phyloP scores from a whole-genome alignment of 2,113 vertebrate species.

The Gymnorhina tibicen region DNA sequence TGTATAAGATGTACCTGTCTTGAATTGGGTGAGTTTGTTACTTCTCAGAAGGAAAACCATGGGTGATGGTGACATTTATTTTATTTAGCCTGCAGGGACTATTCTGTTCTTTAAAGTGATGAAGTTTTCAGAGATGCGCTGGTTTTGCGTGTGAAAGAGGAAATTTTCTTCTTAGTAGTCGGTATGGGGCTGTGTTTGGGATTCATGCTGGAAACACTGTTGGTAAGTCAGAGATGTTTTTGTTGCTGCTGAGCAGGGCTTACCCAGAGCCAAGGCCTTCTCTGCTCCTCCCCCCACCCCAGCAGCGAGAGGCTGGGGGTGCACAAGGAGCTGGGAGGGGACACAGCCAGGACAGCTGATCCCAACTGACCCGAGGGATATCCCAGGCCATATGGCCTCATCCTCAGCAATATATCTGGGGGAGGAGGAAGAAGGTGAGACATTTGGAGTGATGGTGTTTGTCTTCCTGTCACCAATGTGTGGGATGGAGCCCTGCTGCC shows the following conservation, averaged over 20 bases:
- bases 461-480: not conserved
- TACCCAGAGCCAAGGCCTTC: not conserved
- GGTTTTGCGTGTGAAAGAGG: not conserved
- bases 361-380: too few relatives aligned
- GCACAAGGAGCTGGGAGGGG: not conserved
- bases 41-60: not conserved
- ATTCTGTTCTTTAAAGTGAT: not conserved
- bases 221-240: not conserved
- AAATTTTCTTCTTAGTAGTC: not conserved
- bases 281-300: not conserved
- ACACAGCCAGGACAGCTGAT: not conserved
- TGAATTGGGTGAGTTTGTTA: not conserved
- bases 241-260: not conserved
- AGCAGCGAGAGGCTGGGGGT: not conserved
- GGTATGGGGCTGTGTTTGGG: not conserved
- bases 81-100: not conserved
- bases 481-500: not conserved
- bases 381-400: not conserved
- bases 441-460: not conserved
- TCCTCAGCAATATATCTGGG: not conserved
- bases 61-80: not conserved
- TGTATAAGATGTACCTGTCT: not conserved
- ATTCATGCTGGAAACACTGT: not conserved
- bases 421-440: not conserved
- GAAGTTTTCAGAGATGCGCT: not conserved